Evolutionary conservation across 92 coral and sea anemone species (phyloP).

Genomic region (Porites rus): DNA sequence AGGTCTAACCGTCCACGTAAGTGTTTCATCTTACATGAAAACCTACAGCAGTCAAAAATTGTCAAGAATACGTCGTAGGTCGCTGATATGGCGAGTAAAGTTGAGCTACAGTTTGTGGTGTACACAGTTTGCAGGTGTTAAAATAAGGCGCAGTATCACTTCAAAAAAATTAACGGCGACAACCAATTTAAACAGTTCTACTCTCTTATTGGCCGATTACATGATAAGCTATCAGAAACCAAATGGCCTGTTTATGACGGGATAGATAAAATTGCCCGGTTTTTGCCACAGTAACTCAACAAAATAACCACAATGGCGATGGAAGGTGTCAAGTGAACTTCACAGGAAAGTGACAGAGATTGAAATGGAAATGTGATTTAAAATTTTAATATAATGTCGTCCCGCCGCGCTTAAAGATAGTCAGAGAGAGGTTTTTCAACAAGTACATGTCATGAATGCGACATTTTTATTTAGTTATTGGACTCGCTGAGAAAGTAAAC

Average conservation of each 20-base stretch:
- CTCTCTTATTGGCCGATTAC: constrained; percentile 16
- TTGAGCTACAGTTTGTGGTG: constrained; percentile 7
- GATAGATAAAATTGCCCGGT: background rate
- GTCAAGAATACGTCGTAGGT: constrained; percentile 3
- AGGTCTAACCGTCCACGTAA: background rate
- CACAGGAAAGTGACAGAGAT: background rate
- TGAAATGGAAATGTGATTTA: constrained; percentile 8
- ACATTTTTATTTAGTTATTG: background rate
- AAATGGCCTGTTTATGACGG: background rate
- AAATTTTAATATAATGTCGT: background rate
- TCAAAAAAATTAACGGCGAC: constrained; percentile 5
- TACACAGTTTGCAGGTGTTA: constrained; percentile 36
- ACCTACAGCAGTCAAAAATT: constrained; percentile 8
- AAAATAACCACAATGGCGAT: background rate
- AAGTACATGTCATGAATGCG: background rate
- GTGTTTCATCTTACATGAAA: constrained; percentile 28
- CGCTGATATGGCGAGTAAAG: background rate
- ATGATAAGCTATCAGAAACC: background rate
- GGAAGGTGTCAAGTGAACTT: background rate
- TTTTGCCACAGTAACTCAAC: too few species aligned
- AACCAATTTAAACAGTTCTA: background rate
- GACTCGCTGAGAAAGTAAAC: constrained; percentile 9
- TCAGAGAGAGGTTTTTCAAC: background rate
- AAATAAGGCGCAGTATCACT: constrained; percentile 11
- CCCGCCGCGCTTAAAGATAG: background rate